These are phyloP conservation scores for Tipula confusa DNA, from an alignment of 2,888 invertebrate species.

Conservation along the genomic window DNA sequence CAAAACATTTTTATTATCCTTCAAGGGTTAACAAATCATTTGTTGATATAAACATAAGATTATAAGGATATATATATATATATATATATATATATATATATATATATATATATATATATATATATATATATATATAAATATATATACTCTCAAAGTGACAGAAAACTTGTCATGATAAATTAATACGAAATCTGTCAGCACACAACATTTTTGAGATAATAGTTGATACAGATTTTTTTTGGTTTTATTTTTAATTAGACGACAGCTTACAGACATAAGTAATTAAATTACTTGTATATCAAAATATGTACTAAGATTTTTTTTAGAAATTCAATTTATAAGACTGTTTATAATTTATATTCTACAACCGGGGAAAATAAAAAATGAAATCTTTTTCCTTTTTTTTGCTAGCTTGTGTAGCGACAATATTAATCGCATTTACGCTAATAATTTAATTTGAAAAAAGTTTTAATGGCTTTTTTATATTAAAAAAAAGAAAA, in stretches of 20 bases:
- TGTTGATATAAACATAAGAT: background rate
- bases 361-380: background rate
- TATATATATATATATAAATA: background rate
- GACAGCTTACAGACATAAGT: conserved; percentile 12
- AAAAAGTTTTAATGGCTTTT: conserved; percentile 37
- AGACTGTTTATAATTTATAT: background rate
- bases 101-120: background rate
- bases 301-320: background rate
- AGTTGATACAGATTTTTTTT: background rate
- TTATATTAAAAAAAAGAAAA: background rate
- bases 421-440: conserved; percentile 35
- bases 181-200: background rate
- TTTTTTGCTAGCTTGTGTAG: background rate
- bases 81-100: background rate
- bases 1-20: background rate
- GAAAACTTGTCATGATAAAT: background rate
- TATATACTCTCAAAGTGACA: background rate
- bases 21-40: background rate
- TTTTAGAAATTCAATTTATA: background rate
- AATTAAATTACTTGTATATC: conserved; percentile 20
- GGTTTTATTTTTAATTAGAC: background rate
- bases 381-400: no score
- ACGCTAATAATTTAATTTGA: conserved; percentile 38
- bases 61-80: background rate
- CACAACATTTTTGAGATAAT: background rate